Percentiles rank a stretch among this genome's conserved stretches.
These are phyloP conservation scores for Zaprionus kolodkinae DNA, from an alignment of 1,140 invertebrate species.

Conservation along the genomic window DNA sequence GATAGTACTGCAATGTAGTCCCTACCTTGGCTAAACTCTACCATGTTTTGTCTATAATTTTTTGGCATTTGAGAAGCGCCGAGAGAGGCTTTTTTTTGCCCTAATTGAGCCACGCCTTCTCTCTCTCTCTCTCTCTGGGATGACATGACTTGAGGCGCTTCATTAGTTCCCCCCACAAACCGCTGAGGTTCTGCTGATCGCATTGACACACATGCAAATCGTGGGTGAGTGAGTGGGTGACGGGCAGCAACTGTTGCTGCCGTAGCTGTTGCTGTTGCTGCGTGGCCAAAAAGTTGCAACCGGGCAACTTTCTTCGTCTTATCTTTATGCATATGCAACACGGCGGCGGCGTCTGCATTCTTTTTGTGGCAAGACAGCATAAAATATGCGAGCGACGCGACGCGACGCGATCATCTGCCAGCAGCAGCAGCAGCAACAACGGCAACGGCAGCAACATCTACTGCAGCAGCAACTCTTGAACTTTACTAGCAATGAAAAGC, in stretches of 20 bases:
- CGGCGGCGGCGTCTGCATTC: slow-evolving; percentile 74
- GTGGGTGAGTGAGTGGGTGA: slow-evolving; percentile 68
- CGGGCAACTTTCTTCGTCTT: slow-evolving; percentile 72
- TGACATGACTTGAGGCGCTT: slow-evolving; percentile 75
- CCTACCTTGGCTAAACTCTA: neutral
- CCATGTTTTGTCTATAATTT: neutral
- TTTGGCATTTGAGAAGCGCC: neutral
- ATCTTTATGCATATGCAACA: slow-evolving; percentile 78
- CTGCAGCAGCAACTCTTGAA: slow-evolving; percentile 66
- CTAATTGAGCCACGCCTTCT: slow-evolving; percentile 24
- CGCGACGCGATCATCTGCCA: slow-evolving; percentile 59
- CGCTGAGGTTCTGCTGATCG: slow-evolving; percentile 30
- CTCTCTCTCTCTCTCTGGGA: slow-evolving; percentile 18
- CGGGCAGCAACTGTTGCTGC: slow-evolving; percentile 50
- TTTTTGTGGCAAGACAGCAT: slow-evolving; percentile 59
- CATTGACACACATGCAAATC: slow-evolving; percentile 59
- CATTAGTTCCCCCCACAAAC: slow-evolving; percentile 48
- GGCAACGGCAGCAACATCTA: slow-evolving; percentile 33
- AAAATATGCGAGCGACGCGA: slow-evolving; percentile 75
- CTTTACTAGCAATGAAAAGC: slow-evolving; percentile 76
- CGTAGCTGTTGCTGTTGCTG: slow-evolving; percentile 40
- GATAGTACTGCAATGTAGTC: slow-evolving; percentile 55
- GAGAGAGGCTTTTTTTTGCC: slow-evolving; percentile 7
- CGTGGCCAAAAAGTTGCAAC: slow-evolving; percentile 58
- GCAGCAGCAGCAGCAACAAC: slow-evolving; percentile 40